These are phyloP conservation scores for Hyposmocoma kahamanoa DNA, from an alignment of 1,140 invertebrate species.

Conservation along the genomic window DNA sequence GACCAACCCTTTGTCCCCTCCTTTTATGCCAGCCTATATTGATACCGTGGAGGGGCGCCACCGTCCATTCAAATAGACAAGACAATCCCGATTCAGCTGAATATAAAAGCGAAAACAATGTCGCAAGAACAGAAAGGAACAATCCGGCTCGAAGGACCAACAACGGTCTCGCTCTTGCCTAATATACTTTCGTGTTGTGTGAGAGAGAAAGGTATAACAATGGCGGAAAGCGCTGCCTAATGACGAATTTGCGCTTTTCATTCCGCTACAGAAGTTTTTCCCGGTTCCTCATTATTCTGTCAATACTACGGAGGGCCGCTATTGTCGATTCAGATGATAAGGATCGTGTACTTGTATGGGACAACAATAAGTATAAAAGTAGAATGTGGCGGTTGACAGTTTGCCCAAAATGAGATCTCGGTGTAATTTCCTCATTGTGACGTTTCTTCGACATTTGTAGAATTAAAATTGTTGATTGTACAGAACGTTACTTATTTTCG, in stretches of 20 bases:
- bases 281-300: conserved; percentile 68
- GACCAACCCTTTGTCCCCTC: conserved; percentile 67
- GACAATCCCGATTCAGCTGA: conserved; percentile 73
- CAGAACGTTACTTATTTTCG: no score
- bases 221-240: conserved; percentile 69
- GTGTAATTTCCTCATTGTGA: conserved; percentile 17
- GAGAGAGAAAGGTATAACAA: conserved; percentile 54
- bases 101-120: conserved; percentile 73
- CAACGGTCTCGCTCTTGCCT: conserved; percentile 45
- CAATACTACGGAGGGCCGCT: conserved; percentile 57
- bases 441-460: not conserved
- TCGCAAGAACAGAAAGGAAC: conserved; percentile 73
- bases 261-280: conserved; percentile 72
- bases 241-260: conserved; percentile 74
- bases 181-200: conserved; percentile 14
- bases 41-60: conserved; percentile 67
- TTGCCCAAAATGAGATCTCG: conserved; percentile 15
- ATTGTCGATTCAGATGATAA: conserved; percentile 24
- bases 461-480: conserved; percentile 4
- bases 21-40: conserved; percentile 68
- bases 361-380: conserved; percentile 22
- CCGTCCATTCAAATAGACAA: conserved; percentile 72
- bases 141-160: conserved; percentile 65
- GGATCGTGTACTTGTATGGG: conserved; percentile 45
- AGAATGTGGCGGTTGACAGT: conserved; percentile 15